Evolutionary conservation across 2,113 vertebrate species (phyloP).

Genomic region (Lasiurus cinereus): DNA sequence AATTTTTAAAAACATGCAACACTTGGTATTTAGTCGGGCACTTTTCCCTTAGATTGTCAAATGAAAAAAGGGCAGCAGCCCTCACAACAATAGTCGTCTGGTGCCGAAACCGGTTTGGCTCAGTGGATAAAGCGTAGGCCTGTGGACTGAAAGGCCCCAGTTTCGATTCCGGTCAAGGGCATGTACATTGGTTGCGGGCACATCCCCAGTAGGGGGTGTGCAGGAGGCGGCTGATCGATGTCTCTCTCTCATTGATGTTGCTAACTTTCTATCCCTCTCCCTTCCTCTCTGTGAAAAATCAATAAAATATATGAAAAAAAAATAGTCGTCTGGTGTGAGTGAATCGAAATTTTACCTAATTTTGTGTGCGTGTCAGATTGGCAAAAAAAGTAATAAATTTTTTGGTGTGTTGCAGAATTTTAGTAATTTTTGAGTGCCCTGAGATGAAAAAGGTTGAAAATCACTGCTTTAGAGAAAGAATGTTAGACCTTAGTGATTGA

Average conservation of each 20-base stretch:
- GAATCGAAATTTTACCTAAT: neutral
- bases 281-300: no score
- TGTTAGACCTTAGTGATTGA: neutral
- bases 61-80: neutral
- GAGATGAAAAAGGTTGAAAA: neutral
- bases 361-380: neutral
- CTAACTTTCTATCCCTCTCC: no score
- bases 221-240: no score
- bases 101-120: no score
- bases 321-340: neutral
- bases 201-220: no score
- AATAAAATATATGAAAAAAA: no score
- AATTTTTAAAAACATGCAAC: neutral
- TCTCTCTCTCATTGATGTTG: no score
- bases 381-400: neutral
- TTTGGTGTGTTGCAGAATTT: neutral
- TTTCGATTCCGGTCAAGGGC: no score
- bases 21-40: neutral
- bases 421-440: neutral
- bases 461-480: neutral
- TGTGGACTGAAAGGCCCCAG: no score
- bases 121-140: no score
- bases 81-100: neutral
- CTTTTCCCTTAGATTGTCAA: neutral
- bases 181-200: no score